Evolutionary conservation across 1,140 invertebrate species (phyloP).

Genomic region (Brachionus paranguensis): DNA sequence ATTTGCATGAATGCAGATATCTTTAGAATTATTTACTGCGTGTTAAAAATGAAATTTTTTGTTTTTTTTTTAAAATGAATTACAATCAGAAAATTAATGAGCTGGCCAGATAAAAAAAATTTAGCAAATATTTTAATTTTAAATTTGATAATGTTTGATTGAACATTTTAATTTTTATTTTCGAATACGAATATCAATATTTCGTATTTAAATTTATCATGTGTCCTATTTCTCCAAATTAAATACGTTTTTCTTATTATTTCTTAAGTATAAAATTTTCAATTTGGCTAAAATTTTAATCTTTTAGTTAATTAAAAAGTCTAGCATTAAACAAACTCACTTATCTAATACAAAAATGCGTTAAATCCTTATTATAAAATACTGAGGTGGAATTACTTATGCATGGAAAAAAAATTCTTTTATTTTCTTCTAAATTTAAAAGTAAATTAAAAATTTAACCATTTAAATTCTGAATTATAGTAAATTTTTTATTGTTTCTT

Average conservation of each 20-base stretch:
- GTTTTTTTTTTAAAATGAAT: background rate
- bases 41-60: constrained; percentile 13
- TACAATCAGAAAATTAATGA: background rate
- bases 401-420: too few species aligned
- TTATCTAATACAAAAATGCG: background rate
- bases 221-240: background rate
- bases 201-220: background rate
- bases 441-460: background rate
- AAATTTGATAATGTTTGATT: background rate
- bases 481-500: background rate
- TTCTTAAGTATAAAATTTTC: background rate
- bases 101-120: background rate
- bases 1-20: constrained; percentile 11
- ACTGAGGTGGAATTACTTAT: background rate
- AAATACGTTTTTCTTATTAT: background rate
- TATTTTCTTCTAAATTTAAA: background rate
- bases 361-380: background rate
- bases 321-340: background rate
- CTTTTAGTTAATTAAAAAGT: background rate
- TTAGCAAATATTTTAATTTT: background rate
- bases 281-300: background rate
- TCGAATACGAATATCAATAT: background rate
- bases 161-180: background rate
- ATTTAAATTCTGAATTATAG: background rate
- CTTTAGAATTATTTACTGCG: constrained; percentile 9